These are phyloP conservation scores for Falco rusticolus DNA, from an alignment of 2,797 vertebrate genomes.

Conservation along the genomic window DNA sequence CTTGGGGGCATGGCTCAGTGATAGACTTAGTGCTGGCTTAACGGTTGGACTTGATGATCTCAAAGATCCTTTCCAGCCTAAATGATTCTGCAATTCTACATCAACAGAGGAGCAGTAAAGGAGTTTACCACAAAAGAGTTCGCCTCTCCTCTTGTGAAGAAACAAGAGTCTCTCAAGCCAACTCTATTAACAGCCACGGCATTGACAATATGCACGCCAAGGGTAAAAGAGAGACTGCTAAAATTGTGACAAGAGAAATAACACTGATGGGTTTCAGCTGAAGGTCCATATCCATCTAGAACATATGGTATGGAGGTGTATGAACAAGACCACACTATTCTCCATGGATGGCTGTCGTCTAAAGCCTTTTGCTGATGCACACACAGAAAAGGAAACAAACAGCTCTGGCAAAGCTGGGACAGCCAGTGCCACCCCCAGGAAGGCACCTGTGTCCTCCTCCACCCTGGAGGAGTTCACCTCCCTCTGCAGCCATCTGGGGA, in stretches of 20 bases:
- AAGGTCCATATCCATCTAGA: background rate
- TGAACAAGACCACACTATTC: background rate
- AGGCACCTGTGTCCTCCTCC: background rate
- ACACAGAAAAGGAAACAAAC: background rate
- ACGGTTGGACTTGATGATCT: too few species aligned
- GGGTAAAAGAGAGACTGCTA: background rate
- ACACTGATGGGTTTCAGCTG: background rate
- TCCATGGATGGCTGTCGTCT: background rate
- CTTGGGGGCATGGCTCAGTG: too few species aligned
- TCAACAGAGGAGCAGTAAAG: background rate
- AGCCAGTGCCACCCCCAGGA: background rate
- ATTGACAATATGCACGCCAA: fast-evolving
- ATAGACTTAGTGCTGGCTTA: too few species aligned
- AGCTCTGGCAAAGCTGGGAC: background rate
- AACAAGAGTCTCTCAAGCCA: background rate
- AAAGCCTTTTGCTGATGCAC: background rate
- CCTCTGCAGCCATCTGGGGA: background rate
- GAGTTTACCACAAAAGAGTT: too few species aligned
- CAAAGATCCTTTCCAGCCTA: too few species aligned
- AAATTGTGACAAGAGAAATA: background rate
- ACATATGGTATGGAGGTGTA: background rate
- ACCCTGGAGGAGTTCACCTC: background rate
- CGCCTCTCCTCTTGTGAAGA: background rate
- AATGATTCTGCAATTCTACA: too few species aligned
- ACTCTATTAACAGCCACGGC: background rate